Conservation (phyloP, 2,113 vertebrate genomes). For the Xyliphius kryptos region DNA sequence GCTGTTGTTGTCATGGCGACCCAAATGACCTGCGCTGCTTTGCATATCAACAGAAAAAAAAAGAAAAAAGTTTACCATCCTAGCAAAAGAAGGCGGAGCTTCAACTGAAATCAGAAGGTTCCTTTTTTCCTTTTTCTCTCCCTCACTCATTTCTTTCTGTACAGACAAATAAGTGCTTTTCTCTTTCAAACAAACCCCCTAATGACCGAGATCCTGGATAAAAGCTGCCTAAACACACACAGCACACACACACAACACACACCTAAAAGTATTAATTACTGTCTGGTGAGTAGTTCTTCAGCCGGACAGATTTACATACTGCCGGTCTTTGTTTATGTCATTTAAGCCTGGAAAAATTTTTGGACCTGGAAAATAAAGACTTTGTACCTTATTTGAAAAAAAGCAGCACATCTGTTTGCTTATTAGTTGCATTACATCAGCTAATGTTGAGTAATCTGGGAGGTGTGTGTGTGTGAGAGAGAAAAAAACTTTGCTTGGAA, state of each 20-base stretch:
- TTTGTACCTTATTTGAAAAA: constrained; percentile 20
- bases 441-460: constrained; percentile 23
- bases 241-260: too few relatives aligned
- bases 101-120: constrained; percentile 36
- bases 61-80: constrained; percentile 57
- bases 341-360: too few relatives aligned
- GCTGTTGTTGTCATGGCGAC: constrained; percentile 55
- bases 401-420: constrained; percentile 27
- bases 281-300: too few relatives aligned
- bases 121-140: constrained; percentile 7
- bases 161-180: constrained; percentile 41
- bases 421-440: constrained; percentile 31
- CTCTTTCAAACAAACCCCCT: constrained; percentile 31
- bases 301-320: too few relatives aligned
- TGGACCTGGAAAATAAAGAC: too few relatives aligned
- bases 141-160: too few relatives aligned
- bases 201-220: constrained; percentile 29
- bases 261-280: too few relatives aligned
- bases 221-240: constrained; percentile 21
- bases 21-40: constrained; percentile 55
- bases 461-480: constrained; percentile 10
- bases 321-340: too few relatives aligned
- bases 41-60: constrained; percentile 65
- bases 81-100: constrained; percentile 31
- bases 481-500: constrained; percentile 15